Evolutionary conservation across 2,888 invertebrate genomes (phyloP).

Genomic region (Petrolisthes cinctipes): DNA sequence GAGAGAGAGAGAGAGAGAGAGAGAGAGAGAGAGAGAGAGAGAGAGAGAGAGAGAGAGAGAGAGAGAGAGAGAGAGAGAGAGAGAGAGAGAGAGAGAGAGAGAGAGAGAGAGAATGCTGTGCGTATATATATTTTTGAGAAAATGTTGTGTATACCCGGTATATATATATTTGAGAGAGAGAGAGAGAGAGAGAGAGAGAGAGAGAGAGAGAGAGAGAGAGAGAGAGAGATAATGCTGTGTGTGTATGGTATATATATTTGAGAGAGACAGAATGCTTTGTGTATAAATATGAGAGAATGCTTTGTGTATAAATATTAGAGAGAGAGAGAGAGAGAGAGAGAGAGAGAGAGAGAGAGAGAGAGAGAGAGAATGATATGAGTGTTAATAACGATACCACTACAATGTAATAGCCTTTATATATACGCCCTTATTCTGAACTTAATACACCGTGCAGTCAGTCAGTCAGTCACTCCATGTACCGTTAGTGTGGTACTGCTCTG

Average conservation of each 20-base stretch:
- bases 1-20: conserved; percentile 28
- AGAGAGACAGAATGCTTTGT: background rate
- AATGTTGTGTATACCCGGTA: background rate
- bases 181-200: conserved; percentile 28
- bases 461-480: too few relatives aligned
- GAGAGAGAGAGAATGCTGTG: background rate
- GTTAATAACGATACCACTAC: too few relatives aligned
- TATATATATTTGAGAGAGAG: too few relatives aligned
- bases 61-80: conserved; percentile 12
- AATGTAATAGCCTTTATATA: too few relatives aligned
- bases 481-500: too few relatives aligned
- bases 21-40: conserved; percentile 39
- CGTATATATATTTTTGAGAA: background rate
- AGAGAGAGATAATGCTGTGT: conserved; percentile 12
- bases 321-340: too few relatives aligned
- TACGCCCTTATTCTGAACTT: too few relatives aligned
- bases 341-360: too few relatives aligned
- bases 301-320: too few relatives aligned
- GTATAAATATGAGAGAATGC: too few relatives aligned
- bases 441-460: too few relatives aligned
- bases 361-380: too few relatives aligned
- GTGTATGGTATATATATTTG: background rate
- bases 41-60: conserved; percentile 28
- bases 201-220: conserved; percentile 38
- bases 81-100: conserved; percentile 3